Base-by-base conservation (phyloP, 2,888 invertebrate species). In the Chaetogeoica ovagalla region DNA sequence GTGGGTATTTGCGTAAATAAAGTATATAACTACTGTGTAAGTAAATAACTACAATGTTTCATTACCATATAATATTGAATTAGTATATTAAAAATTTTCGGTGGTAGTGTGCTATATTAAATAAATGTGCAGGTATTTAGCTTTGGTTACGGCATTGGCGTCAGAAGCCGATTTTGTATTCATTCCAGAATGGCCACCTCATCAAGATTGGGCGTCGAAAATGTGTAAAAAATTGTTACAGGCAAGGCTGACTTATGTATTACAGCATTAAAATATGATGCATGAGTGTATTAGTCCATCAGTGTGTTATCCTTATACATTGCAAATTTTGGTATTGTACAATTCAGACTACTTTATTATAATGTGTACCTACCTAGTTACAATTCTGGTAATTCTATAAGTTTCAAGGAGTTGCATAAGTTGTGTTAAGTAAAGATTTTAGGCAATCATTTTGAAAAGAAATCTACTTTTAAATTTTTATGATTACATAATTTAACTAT, bases 161-260 rank as follows among this genome's bases (percentile, higher is more conserved):
- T 93, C 95, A 84, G 99, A 98, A 90, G 99, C 98, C 85, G 98
- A 98, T 89, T 98, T 93, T 91, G 96, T 98, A 85, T 98, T 99
- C 91, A 92, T 96, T 85, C 99, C 99, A 83, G 99, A 99, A 90
- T 92, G 92, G 88, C 98, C 98, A 83, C 98, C 98, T 85, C 93
- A 95, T 85, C 89, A 89, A 84, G 95, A 94, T 88, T 99, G 99
- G 99, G 92, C 92, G 87, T 91, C 92, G 86, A 93, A 92, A 88
- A 91, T 99, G 86, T 98, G 97, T 90, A 90, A 91, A 89, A 98
- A 98, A 89, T 91, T 99, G 88, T 90, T 91, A 88, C 94, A 95
- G 94, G 95, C 94, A 93, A 87, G 88, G 48, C 21, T 21, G 59
- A 68, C n/a, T 73, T 72, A 62, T 73, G 69, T 63, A 63, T 63